Base-by-base conservation (phyloP, 2,888 invertebrate genomes). In the Sesia bembeciformis region DNA sequence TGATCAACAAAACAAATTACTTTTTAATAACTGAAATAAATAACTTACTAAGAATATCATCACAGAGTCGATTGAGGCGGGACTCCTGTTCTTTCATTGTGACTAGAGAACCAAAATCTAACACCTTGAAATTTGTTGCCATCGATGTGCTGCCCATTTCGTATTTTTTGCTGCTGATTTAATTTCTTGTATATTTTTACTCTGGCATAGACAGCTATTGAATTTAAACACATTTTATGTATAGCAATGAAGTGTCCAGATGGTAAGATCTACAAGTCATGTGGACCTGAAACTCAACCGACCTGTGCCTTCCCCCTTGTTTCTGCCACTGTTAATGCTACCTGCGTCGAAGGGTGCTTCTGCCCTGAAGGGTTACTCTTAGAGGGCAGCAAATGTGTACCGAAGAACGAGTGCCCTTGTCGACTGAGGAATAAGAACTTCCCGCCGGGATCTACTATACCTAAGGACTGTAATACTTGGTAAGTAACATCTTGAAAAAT, bases 261-360 rank as follows among this genome's bases (percentile, higher is more conserved):
- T 56, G 95, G 95, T 40, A 93, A 93, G 63, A 86, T 95, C 2
- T 97, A 96, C 85, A 91, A 92, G 62, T 81, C 94, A 0, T 97
- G 97, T 74, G 96, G 96, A 0, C 93, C 94, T 0, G 91, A 93
- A 57, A 81, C 90, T 1, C 94, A 95, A 68, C 91, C 93, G 3
- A 93, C 93, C 42, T 97, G 97, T 69, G 93, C 93, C 0, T 91
- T 92, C 56, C 90, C 89, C 0, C 67, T 66, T 40, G 57, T 65
- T 0, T 59, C 68, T 3, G 62, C 63, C 40, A 70, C 57, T 51
- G 59, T 79, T 0, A 80, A 84, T 55, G 79, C 85, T 4, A 81
- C 90, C 40, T 97, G 97, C 67, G 93, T 94, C 53, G 97, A 97
- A 72, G 97, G 97, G 0, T 97, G 97, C 76, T 96, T 94, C 84